Conservation (phyloP, 1,140 invertebrate species). For the Mamestra configurata region DNA sequence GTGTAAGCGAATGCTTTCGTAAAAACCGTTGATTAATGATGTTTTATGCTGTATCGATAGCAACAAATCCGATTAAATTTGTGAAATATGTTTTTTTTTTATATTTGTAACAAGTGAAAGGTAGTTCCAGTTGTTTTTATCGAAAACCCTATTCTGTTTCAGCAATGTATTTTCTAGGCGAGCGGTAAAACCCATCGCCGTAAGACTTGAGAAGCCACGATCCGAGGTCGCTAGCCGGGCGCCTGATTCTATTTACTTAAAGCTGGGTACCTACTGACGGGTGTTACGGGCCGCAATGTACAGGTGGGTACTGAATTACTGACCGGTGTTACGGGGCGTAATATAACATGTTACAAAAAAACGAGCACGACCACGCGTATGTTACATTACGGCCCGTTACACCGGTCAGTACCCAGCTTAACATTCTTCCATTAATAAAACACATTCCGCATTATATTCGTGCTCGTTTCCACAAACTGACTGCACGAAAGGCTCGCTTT, state of each 20-base stretch:
- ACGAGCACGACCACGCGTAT: too few species aligned
- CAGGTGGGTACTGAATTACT: too few species aligned
- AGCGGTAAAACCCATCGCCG: conserved; percentile 27
- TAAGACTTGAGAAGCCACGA: not conserved
- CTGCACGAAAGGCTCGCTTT: too few species aligned
- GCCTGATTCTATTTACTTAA: conserved; percentile 35
- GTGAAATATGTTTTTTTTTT: conserved; percentile 49
- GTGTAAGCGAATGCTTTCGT: conserved; percentile 73
- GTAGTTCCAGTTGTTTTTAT: not conserved
- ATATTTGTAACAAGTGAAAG: conserved; percentile 5
- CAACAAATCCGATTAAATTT: conserved; percentile 72
- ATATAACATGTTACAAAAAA: too few species aligned
- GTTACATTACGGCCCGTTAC: too few species aligned
- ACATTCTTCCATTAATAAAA: too few species aligned
- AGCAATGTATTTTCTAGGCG: not conserved
- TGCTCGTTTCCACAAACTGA: too few species aligned
- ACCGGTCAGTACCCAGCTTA: too few species aligned
- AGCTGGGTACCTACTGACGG: too few species aligned
- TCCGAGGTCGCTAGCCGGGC: not conserved
- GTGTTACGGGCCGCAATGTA: too few species aligned
- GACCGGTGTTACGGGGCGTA: too few species aligned
- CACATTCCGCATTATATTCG: too few species aligned
- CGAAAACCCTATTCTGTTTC: not conserved
- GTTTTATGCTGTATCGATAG: conserved; percentile 63
- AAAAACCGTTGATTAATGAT: conserved; percentile 82